Percentiles rank a stretch among this genome's conserved stretches.
phyloP scores from a whole-genome alignment of 1,140 invertebrate species.

The Trissolcus basalis region DNA sequence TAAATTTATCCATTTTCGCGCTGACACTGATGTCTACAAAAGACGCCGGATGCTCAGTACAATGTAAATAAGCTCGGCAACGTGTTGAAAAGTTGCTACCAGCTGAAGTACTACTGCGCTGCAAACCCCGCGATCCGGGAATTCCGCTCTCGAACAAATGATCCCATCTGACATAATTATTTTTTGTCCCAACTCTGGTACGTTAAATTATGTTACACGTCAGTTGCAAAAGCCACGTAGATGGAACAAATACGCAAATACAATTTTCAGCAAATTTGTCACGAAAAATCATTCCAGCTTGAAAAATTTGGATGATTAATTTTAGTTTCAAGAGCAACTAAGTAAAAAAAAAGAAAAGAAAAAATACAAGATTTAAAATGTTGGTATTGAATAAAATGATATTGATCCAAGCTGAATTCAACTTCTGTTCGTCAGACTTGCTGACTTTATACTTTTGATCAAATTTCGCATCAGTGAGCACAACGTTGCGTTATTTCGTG shows the following conservation, averaged over 20 bases:
- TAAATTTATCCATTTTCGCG: constrained; percentile 43
- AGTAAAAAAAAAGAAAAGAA: no score
- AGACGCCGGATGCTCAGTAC: constrained; percentile 35
- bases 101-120: constrained; percentile 21
- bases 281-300: no score
- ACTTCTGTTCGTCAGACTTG: no score
- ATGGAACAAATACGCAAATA: no score
- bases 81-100: constrained; percentile 33
- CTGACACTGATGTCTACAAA: constrained; percentile 42
- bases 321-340: no score
- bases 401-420: no score
- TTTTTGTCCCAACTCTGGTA: constrained; percentile 13
- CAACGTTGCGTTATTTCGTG: neutral
- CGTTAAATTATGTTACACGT: no score
- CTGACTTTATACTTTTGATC: constrained; percentile 6
- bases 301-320: no score
- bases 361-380: no score
- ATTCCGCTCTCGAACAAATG: constrained; percentile 28
- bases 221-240: no score
- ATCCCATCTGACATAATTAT: constrained; percentile 22
- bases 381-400: no score
- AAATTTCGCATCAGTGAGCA: neutral
- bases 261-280: no score
- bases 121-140: constrained; percentile 17
- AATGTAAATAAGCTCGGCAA: constrained; percentile 41